Percentiles rank a stretch among this genome's conserved stretches.
Conservation (phyloP, 2,888 invertebrate species). For the Coleophora flavipennella region DNA sequence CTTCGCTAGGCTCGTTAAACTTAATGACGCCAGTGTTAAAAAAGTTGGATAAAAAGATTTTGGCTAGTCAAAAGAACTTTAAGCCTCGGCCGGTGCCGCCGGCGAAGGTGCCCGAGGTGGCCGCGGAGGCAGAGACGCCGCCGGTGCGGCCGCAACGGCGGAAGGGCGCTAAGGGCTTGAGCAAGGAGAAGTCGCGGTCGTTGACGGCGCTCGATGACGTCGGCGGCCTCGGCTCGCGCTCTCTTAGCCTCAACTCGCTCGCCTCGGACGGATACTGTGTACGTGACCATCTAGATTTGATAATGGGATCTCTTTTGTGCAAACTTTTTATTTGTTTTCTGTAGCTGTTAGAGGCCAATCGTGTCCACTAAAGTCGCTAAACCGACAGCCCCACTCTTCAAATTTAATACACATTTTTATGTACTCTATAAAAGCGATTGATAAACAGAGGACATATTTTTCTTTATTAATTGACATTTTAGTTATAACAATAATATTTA, state of each 20-base stretch:
- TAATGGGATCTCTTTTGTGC: no score
- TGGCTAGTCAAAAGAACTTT: conserved; percentile 66
- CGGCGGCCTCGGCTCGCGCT: conserved; percentile 60
- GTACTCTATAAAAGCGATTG: no score
- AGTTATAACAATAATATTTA: no score
- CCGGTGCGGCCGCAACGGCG: conserved; percentile 56
- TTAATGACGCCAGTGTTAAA: conserved; percentile 69
- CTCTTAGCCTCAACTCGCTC: conserved; percentile 78
- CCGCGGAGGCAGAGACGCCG: conserved; percentile 22
- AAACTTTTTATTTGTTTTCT: no score
- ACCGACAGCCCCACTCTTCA: no score
- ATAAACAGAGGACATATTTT: no score
- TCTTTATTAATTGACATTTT: no score
- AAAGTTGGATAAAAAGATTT: conserved; percentile 60
- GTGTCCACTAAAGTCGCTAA: no score
- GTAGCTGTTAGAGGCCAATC: no score
- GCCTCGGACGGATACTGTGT: conserved; percentile 90
- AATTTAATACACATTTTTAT: no score
- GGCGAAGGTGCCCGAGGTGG: conserved; percentile 36
- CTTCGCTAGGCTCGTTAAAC: conserved; percentile 71
- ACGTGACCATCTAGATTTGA: conserved; percentile 50
- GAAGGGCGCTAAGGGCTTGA: conserved; percentile 36
- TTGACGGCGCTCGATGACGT: conserved; percentile 47
- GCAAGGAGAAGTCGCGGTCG: conserved; percentile 59
- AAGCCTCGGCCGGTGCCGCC: conserved; percentile 57